Evolutionary conservation across 92 coral and sea anemone species (phyloP), one percentile per base, ranked within the genome.

Genomic region (Isaurus tuberculatus): DNA sequence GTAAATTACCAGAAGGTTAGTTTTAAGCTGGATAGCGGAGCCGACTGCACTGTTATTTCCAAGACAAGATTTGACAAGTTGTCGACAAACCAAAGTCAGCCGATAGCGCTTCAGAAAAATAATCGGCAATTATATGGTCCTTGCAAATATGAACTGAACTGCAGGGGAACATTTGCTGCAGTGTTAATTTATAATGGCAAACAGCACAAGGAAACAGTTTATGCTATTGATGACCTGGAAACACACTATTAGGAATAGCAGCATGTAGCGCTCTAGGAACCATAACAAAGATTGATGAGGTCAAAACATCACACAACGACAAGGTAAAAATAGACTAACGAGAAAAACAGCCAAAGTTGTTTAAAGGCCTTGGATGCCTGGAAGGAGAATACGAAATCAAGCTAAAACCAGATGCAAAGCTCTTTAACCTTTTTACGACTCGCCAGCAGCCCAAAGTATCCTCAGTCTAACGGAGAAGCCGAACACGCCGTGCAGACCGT

Each of bases 21-120:
- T 36, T 80, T 80, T 29, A 80, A 80, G 43, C 30, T 65, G 10
- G 85, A 80, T 27, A 65, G 85, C 37, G 64, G 72, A 8, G 84
- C 66, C 23, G 73, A 51, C 17, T 8, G 26, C 32, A 19, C 80
- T 11, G 80, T 74, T 10, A 23, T 74, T 32, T n/a, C 80, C 10
- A n/a, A 17, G 51, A 68, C 51, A 4, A 79, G 86, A 84, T 65
- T 88, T 77, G 55, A 75, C 87, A 40, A 79, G 79, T 69, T 87
- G 71, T 8, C 79, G 88, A 43, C 14, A 49, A 49, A 15, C 57
- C 57, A 86, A 60, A 80, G 65, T 22, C 28, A 65, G 34, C 58
- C 44, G 20, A 53, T 44, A 44, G 5, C 9, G 11, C 84, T 79
- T 16, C 11, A 53, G 68, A 15, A 79, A 79, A 53, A 34, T 55